Base-by-base conservation (phyloP, 1,140 invertebrate genomes). In the Ylistrum balloti region DNA sequence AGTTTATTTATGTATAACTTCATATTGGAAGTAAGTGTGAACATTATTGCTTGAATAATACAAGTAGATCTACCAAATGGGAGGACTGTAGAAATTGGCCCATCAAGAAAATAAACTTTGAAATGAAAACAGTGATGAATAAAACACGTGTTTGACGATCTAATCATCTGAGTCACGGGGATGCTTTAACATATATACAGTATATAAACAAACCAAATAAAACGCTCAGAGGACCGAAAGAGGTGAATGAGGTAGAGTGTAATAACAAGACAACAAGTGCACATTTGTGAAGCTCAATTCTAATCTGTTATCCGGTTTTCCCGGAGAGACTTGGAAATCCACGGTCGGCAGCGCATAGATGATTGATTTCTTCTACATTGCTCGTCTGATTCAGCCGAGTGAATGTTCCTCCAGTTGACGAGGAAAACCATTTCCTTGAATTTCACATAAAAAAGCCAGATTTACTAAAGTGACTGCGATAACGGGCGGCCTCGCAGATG, bases 141-240 rank as follows among this genome's bases (percentile, higher is more conserved):
- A 74, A 74, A 74, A 74, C 56, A 74, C 56, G 28, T 74, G 56
- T 74, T 74, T 74, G 56, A 74, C 56, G 56, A 74, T 74, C 56
- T 74, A 74, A 74, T 74, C 56, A 28, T 74, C 56, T 74, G 56
- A 74, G n/a, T 74, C 56, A 28, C 28, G 56, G 56, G 56, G 22
- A 74, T 1, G 56, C 56, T 74, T 74, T 28, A n/a, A 28, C 20
- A 74, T 74, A 45, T 45, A 45, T 17, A 45, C 17, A 45, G 17
- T 45, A 45, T 74, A 7, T 74, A 28, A 28, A 74, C 56, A 22
- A 0, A 74, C 56, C 56, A 74, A 22, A 74, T 74, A 74, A 74
- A 74, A 74, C 56, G 22, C 56, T 17, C 11, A 48, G 45, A 48
- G 45, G 45, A 48, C 45, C 45, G 11, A 48, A 48, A 28, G 56